These are phyloP conservation scores for Crotalus tigris DNA, from an alignment of 2,113 vertebrate genomes.

Conservation along the genomic window DNA sequence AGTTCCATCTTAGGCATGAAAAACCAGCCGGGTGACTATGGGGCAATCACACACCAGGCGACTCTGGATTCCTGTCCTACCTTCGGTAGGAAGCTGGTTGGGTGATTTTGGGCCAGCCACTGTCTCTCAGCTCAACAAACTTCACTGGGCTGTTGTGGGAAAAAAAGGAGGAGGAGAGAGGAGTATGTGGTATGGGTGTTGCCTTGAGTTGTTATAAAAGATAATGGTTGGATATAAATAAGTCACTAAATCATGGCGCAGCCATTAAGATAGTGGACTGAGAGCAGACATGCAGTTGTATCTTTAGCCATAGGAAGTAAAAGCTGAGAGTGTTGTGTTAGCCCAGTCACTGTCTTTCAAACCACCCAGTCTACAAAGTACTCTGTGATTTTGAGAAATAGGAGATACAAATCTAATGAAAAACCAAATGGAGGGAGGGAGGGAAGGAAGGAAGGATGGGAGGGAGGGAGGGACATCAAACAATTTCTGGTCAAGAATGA, in stretches of 20 bases:
- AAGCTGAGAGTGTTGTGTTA: neutral
- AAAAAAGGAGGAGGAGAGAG: too few species aligned
- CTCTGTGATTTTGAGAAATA: neutral
- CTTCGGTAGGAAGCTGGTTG: too few species aligned
- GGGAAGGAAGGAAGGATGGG: too few species aligned
- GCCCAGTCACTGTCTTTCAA: neutral
- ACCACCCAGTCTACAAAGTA: neutral
- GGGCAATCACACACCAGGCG: too few species aligned
- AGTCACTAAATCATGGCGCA: neutral
- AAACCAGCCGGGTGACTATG: too few species aligned
- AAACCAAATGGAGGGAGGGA: neutral
- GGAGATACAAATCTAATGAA: neutral
- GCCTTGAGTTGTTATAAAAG: neutral
- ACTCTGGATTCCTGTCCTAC: too few species aligned
- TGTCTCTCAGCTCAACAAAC: too few species aligned
- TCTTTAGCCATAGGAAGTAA: neutral
- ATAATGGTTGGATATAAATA: neutral
- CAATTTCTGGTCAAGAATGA: neutral
- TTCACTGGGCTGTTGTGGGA: too few species aligned
- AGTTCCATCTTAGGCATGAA: too few species aligned
- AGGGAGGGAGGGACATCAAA: neutral
- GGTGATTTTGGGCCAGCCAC: too few species aligned
- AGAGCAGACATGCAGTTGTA: neutral
- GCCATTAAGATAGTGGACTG: neutral
- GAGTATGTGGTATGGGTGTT: neutral